Base-by-base conservation (phyloP, 1,140 invertebrate species). In the Cydia splendana region DNA sequence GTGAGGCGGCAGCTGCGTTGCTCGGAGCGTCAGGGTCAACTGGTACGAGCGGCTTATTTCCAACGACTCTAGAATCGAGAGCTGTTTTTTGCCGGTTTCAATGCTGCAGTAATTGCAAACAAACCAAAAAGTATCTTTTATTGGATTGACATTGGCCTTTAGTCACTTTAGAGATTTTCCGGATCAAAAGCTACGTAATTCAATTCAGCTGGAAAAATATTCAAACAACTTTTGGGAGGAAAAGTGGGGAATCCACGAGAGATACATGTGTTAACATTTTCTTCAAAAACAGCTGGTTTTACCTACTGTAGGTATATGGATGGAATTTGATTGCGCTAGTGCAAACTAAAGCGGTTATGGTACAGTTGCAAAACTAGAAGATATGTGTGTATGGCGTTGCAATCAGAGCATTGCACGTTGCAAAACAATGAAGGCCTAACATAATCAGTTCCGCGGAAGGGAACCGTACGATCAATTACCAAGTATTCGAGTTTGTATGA, bases 391-490 rank as follows among this genome's bases (percentile, higher is more conserved):
- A 85, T 84, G 81, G 82, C 77, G 81, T 82, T 85, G 82, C 84
- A 89, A 89, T 88, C 87, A 88, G 87, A 89, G 87, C 87, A 88
- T 87, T 88, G 83, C 87, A 76, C 65, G 77, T 89, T 88, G 87
- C 83, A 82, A 89, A 86, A 89, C 82, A 85, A 85, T 84, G 82
- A 82, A 82, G 82, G 83, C 82, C 80, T 78, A 82, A 69, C 76
- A 85, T 86, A 85, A 85, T 86, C 85, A 83, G 85, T 87, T 87
- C 81, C 80, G 80, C 79, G 76, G 85, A 81, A 84, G 78, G 82
- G 80, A 81, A 71, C 81, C 79, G 73, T 75, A 83, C 76, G 76
- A 83, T 81, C 79, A 79, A 62, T 77, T 75, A 76, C 12, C 75
- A 42, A 53, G 79, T 45, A 76, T 57, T 57, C n/a, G 53, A 57